Conservation (phyloP, 1,140 invertebrate species). For the Hycleus phaleratus region DNA sequence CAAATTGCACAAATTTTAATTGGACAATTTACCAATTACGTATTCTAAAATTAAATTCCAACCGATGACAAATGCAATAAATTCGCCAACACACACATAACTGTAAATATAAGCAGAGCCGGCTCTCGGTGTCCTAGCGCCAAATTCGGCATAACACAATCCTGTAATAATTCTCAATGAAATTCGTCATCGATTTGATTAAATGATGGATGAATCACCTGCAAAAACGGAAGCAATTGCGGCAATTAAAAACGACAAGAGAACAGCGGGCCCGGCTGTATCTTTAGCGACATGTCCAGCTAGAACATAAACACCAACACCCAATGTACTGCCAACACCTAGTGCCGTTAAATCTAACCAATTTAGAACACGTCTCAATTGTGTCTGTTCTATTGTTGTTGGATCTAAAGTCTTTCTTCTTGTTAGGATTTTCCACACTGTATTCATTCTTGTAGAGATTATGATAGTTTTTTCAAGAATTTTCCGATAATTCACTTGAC, state of each 20-base stretch:
- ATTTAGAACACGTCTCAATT: constrained; percentile 59
- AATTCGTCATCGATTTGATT: no score
- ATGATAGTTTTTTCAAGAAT: no score
- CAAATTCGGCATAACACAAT: constrained; percentile 84
- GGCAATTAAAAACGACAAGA: constrained; percentile 76
- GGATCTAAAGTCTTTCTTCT: constrained; percentile 44
- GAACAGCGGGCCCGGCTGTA: constrained; percentile 72
- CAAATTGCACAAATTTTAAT: background rate
- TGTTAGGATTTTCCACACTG: constrained; percentile 41
- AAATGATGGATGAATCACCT: constrained; percentile 45
- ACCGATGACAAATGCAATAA: constrained; percentile 69
- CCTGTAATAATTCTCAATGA: constrained; percentile 44
- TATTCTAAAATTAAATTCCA: constrained; percentile 91
- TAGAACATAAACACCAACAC: constrained; percentile 82
- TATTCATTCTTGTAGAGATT: constrained; percentile 12
- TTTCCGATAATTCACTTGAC: no score
- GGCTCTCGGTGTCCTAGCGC: constrained; percentile 71
- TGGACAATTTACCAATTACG: constrained; percentile 60
- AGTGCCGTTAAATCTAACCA: constrained; percentile 69
- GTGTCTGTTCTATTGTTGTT: constrained; percentile 42
- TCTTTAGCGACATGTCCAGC: constrained; percentile 76
- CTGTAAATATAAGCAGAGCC: constrained; percentile 85
- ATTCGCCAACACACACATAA: constrained; percentile 81
- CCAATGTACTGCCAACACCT: constrained; percentile 78
- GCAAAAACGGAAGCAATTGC: constrained; percentile 79